Evolutionary conservation across 2,113 vertebrate genomes (phyloP).

Genomic region (Colius striatus): DNA sequence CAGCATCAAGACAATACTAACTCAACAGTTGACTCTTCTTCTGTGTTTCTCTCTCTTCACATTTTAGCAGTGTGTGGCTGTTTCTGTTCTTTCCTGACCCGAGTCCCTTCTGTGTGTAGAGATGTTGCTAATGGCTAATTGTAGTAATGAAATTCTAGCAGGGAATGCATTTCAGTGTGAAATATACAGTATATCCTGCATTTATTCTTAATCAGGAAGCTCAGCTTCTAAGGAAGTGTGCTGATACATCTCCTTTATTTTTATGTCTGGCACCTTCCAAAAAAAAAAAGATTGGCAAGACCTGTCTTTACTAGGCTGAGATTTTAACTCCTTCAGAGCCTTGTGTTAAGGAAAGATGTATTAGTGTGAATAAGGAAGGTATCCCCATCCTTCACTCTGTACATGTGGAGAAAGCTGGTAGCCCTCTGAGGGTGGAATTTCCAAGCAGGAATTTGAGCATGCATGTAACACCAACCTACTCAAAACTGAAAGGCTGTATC

Average conservation of each 20-base stretch:
- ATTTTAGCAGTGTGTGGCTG: neutral
- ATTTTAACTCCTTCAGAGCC: constrained; percentile 22
- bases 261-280: constrained; percentile 25
- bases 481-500: neutral
- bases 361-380: neutral
- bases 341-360: neutral
- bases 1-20: neutral
- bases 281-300: neutral
- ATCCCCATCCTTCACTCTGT: neutral
- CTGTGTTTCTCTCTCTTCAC: neutral
- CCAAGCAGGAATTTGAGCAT: constrained; percentile 5
- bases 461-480: neutral
- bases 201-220: constrained; percentile 52
- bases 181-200: neutral
- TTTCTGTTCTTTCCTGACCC: neutral
- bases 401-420: neutral
- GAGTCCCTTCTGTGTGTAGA: neutral
- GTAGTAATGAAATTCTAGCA: neutral
- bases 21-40: neutral
- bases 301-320: neutral
- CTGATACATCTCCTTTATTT: constrained; percentile 35
- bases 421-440: neutral
- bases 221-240: constrained; percentile 3
- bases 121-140: constrained; percentile 18
- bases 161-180: neutral